Evolutionary conservation across 2,797 vertebrate species (phyloP), one percentile per base, ranked within the genome.

Genomic region (Falco rusticolus): DNA sequence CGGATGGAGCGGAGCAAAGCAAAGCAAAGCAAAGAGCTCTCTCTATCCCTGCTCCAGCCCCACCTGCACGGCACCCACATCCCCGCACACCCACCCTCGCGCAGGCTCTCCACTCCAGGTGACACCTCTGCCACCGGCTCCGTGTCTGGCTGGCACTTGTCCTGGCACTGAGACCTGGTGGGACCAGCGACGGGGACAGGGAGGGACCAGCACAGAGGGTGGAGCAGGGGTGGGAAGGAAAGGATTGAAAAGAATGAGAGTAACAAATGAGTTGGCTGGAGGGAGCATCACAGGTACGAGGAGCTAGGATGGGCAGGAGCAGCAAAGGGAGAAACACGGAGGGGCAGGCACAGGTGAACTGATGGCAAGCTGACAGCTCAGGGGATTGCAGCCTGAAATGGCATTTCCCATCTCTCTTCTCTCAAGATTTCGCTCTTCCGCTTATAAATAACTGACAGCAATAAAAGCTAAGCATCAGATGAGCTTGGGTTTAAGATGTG

Each of bases 391-490:
- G 61, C 66, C 29, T 48, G 43, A 74, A 69, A 61, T 25, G n/a
- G 63, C 51, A 39, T 45, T 84, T 93, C 92, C 90, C 86, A 45
- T 63, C 21, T 77, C 75, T 77, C 75, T 39, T 16, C 74, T 80
- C 86, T 87, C 50, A 71, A 64, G 33, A 80, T 68, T 83, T 71
- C 1, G 0, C 33, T 95, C 81, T 86, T 94, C 69, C 5, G 14
- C 72, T 83, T 84, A 76, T 45, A 88, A 94, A 71, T 78, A 93
- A 82, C 48, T 31, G 37, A 89, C 64, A 87, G 60, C 71, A 92
- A 33, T 84, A 82, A 93, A 70, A 86, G 51, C 64, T 79, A 65
- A 92, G 79, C 61, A 92, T 74, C 39, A 39, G 34, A 51, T 47
- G n/a, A 91, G 41, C 59, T 71, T 6, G 1, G 41, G 63, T 87